Conservation (phyloP, 2,888 invertebrate genomes). For the Serrognathus titanus region DNA sequence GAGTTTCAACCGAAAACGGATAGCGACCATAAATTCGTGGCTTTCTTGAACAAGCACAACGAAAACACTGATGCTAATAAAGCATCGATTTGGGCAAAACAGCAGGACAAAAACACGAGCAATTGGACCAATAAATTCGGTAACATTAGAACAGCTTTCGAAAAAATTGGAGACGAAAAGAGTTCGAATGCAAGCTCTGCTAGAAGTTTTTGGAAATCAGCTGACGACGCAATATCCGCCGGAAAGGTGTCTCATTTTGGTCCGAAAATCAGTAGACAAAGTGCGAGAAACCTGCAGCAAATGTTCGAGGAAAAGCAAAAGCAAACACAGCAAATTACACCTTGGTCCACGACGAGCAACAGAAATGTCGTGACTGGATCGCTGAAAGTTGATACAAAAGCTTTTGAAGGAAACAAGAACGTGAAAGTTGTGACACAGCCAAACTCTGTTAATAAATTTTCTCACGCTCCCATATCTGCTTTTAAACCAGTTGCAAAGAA, state of each 20-base stretch:
- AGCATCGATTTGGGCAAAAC: conserved; percentile 16
- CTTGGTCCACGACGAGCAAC: conserved; percentile 45
- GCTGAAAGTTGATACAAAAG: conserved; percentile 44
- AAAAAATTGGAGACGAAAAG: conserved; percentile 53
- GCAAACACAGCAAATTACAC: conserved; percentile 40
- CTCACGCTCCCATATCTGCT: conserved; percentile 73
- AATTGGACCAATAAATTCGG: conserved; percentile 84
- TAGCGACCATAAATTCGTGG: conserved; percentile 79
- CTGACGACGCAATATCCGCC: conserved; percentile 52
- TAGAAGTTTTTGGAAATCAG: conserved; percentile 60
- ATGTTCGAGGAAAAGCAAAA: conserved; percentile 47
- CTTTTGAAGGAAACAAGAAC: conserved; percentile 35
- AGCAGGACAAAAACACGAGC: conserved; percentile 18
- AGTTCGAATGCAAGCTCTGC: conserved; percentile 54
- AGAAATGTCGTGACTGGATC: conserved; percentile 47
- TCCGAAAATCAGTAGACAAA: conserved; percentile 44
- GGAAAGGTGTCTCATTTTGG: conserved; percentile 38
- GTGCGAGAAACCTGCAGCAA: conserved; percentile 42
- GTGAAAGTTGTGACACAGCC: conserved; percentile 55
- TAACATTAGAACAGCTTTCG: conserved; percentile 78
- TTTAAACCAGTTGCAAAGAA: conserved; percentile 59
- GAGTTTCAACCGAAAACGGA: conserved; percentile 78
- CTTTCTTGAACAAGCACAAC: conserved; percentile 74
- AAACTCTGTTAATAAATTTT: conserved; percentile 67
- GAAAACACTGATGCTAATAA: conserved; percentile 34